Evolutionary conservation across 2,797 vertebrate species (phyloP).

Genomic region (Notoglanidium macrostoma): DNA sequence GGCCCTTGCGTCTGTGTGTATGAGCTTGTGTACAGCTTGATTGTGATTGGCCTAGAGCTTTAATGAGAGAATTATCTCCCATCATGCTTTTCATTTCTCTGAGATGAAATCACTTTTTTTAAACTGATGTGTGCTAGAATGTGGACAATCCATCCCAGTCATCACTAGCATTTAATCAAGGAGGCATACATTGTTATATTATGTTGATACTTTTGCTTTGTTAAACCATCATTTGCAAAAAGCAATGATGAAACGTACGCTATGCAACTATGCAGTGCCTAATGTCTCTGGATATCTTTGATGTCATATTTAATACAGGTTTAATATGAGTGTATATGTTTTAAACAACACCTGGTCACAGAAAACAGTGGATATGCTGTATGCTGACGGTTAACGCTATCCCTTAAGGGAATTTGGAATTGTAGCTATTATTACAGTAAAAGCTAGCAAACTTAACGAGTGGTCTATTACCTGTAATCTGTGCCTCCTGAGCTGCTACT

Average conservation of each 20-base stretch:
- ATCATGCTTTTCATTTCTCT: slow-evolving; percentile 30
- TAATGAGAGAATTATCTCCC: slow-evolving; percentile 6
- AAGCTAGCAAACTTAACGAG: not conserved
- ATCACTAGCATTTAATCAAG: not conserved
- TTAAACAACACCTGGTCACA: not conserved
- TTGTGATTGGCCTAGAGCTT: slow-evolving; percentile 29
- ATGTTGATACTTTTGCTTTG: not conserved
- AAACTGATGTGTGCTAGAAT: not conserved
- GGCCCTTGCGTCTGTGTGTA: not conserved
- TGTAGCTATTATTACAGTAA: slow-evolving; percentile 13
- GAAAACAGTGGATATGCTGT: not conserved
- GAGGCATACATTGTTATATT: not conserved
- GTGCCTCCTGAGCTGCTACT: not conserved
- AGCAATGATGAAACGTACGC: not conserved
- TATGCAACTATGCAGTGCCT: not conserved
- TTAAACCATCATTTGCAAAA: not conserved
- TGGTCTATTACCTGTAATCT: slow-evolving; percentile 12
- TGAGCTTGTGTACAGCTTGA: not conserved
- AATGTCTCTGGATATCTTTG: not conserved
- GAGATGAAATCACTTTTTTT: not conserved
- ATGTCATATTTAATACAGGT: not conserved
- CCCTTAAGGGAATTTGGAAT: not conserved
- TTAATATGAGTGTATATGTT: not conserved
- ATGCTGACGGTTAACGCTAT: not conserved
- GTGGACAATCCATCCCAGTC: not conserved